A percentile compares a stretch with the other conserved stretches of the same genome.
Conservation (phyloP, 2,797 vertebrate genomes). For the Triplophysa bombifrons region DNA sequence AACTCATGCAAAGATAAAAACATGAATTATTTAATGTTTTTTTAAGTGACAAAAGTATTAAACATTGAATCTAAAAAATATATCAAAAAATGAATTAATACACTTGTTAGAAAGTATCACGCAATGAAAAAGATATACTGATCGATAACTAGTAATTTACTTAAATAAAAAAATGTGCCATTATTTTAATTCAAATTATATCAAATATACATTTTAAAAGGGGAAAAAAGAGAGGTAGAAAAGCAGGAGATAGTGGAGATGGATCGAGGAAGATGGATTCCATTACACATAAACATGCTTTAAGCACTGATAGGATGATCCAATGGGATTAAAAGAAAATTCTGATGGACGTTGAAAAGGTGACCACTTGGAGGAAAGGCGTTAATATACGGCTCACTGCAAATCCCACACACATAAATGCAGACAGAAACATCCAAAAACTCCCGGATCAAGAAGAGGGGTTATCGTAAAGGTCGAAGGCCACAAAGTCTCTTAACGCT, state of each 20-base stretch:
- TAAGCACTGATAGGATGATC: conserved; percentile 78
- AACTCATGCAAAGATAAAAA: background rate
- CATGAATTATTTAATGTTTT: no score
- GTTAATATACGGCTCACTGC: conserved; percentile 41
- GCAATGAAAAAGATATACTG: no score
- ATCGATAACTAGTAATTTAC: no score
- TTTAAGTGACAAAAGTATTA: no score
- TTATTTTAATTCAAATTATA: no score
- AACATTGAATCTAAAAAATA: no score
- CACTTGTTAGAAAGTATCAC: no score
- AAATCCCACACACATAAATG: conserved; percentile 21
- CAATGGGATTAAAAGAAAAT: conserved; percentile 76
- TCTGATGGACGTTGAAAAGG: conserved; percentile 78
- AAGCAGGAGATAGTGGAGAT: conserved; percentile 3
- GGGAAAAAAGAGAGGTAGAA: background rate
- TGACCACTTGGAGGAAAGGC: conserved; percentile 69
- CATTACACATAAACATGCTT: conserved; percentile 72
- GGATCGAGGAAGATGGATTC: conserved; percentile 68
- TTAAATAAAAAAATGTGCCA: no score
- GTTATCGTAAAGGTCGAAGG: background rate
- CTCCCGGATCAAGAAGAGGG: background rate
- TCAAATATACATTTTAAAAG: no score
- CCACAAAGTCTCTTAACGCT: conserved; percentile 38
- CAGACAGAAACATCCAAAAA: background rate
- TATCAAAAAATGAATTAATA: no score